Evolutionary conservation across 2,888 invertebrate genomes (phyloP).

Genomic region (Encarsia formosa): DNA sequence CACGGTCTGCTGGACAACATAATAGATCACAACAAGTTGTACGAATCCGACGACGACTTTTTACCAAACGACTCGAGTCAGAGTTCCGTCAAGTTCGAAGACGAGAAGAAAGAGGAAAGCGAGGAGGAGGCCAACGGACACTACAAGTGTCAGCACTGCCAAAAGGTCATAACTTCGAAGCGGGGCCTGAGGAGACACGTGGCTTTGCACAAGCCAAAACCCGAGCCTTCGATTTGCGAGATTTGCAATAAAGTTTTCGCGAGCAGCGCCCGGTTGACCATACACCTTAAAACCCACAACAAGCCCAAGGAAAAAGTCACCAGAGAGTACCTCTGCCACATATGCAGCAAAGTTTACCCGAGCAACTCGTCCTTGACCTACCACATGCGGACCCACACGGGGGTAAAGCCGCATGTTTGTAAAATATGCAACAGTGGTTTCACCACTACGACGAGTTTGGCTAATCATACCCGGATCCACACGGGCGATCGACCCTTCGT

Average conservation of each 20-base stretch:
- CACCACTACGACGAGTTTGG: conserved; percentile 48
- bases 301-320: conserved; percentile 49
- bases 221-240: conserved; percentile 47
- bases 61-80: conserved; percentile 7
- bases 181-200: conserved; percentile 48
- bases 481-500: conserved; percentile 49
- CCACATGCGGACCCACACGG: conserved; percentile 50
- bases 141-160: conserved; percentile 49
- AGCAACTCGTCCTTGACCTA: conserved; percentile 49
- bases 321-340: conserved; percentile 48
- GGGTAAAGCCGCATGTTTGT: conserved; percentile 48
- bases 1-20: conserved; percentile 48
- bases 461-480: conserved; percentile 49
- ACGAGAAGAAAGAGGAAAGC: conserved; percentile 37
- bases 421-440: conserved; percentile 49
- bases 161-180: conserved; percentile 48
- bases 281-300: conserved; percentile 47
- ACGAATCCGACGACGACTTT: conserved; percentile 44
- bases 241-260: conserved; percentile 49
- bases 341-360: conserved; percentile 50
- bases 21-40: conserved; percentile 46
- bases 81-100: conserved; percentile 27
- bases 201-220: conserved; percentile 48
- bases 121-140: conserved; percentile 38
- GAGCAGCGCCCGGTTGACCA: conserved; percentile 44